These are phyloP conservation scores for Eremophila alpestris DNA, from an alignment of 2,797 vertebrate genomes.

Conservation along the genomic window DNA sequence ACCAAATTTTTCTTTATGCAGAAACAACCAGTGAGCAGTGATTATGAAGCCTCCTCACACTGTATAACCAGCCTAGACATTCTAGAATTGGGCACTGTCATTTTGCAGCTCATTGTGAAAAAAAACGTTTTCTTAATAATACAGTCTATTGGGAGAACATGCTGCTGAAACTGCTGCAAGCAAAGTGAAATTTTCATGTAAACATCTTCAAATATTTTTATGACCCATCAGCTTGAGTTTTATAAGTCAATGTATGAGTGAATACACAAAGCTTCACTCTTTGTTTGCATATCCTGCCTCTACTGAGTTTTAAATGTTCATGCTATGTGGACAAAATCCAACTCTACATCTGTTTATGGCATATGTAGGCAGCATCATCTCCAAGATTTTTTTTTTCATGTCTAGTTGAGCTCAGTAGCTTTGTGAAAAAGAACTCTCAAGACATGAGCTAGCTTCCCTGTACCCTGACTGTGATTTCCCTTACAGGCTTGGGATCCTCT, in stretches of 20 bases:
- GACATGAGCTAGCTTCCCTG: not conserved
- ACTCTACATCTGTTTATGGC: conserved; percentile 49
- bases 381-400: conserved; percentile 21
- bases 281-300: conserved; percentile 68
- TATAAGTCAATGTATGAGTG: conserved; percentile 67
- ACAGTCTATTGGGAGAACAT: not conserved
- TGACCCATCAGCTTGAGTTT: conserved; percentile 72
- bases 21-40: not conserved
- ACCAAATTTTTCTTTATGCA: not conserved
- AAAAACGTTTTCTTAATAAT: conserved; percentile 16
- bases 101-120: not conserved
- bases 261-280: conserved; percentile 61
- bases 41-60: not conserved
- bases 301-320: conserved; percentile 74
- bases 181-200: conserved; percentile 55
- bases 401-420: not conserved
- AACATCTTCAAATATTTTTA: conserved; percentile 66
- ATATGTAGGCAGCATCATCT: conserved; percentile 52
- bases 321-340: conserved; percentile 58
- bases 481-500: not conserved
- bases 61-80: not conserved
- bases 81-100: not conserved
- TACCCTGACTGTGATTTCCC: not conserved
- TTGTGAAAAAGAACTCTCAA: not conserved
- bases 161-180: conserved; percentile 35